Conservation (phyloP, 2,113 vertebrate species). For the Arenaria interpres region DNA sequence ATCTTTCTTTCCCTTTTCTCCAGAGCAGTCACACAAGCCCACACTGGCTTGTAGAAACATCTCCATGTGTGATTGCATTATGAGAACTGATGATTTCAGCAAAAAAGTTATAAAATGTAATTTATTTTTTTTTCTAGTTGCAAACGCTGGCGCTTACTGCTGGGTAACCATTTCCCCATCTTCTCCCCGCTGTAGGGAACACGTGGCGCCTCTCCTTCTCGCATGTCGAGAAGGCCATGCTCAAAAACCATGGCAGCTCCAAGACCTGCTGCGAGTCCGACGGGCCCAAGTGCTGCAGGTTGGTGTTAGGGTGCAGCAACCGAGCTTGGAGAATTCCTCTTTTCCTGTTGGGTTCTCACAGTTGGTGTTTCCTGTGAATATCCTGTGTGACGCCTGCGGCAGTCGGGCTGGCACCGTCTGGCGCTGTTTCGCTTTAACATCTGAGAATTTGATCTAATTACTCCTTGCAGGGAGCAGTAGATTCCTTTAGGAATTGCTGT, state of each 20-base stretch:
- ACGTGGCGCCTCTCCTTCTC: constrained; percentile 89
- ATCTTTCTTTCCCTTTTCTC: neutral
- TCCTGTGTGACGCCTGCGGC: neutral
- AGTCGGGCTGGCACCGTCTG: neutral
- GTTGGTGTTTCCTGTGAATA: neutral
- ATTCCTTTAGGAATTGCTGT: neutral
- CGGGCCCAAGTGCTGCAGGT: constrained; percentile 84
- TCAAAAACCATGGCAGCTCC: constrained; percentile 75
- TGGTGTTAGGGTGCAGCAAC: neutral
- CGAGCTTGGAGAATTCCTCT: too few species aligned
- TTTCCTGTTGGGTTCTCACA: too few species aligned
- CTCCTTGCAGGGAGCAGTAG: neutral
- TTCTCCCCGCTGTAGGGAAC: constrained; percentile 70
- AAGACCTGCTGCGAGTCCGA: constrained; percentile 83
- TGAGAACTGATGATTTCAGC: neutral
- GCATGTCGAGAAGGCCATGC: constrained; percentile 81
- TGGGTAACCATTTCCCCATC: neutral
- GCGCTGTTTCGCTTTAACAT: neutral
- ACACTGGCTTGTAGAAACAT: neutral
- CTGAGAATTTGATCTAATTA: neutral
- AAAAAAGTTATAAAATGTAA: neutral
- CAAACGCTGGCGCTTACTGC: neutral
- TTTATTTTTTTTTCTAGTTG: neutral
- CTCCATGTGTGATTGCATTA: neutral
- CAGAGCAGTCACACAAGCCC: neutral